phyloP scores from a whole-genome alignment of 2,797 vertebrate species.

The Morus bassanus region DNA sequence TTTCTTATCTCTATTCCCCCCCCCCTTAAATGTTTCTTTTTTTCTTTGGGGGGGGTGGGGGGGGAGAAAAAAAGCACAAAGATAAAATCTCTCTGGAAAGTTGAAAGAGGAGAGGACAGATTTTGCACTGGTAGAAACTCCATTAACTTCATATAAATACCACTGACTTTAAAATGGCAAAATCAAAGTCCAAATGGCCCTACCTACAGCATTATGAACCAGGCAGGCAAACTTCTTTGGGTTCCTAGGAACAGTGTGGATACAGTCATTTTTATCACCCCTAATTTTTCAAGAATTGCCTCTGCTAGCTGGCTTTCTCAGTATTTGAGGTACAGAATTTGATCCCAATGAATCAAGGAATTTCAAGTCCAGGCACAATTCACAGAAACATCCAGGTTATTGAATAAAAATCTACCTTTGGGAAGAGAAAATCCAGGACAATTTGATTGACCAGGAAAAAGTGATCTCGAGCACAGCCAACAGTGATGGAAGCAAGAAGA shows the following conservation, averaged over 20 bases:
- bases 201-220: neutral
- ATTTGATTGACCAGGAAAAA: neutral
- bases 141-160: neutral
- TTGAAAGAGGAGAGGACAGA: neutral
- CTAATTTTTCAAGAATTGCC: neutral
- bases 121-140: neutral
- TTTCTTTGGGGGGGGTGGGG: neutral
- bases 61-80: neutral
- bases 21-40: neutral
- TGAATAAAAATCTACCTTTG: neutral
- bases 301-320: neutral
- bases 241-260: neutral
- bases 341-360: neutral
- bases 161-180: neutral
- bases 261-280: neutral
- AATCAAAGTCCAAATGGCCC: neutral
- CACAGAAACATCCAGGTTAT: neutral
- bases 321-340: neutral
- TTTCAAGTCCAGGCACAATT: neutral
- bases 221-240: neutral
- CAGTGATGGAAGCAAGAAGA: neutral
- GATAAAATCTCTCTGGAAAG: conserved; percentile 37
- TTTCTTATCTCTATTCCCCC: conserved; percentile 48
- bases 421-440: neutral
- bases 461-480: fast-evolving